These are phyloP conservation scores for Leuctra nigra DNA, from an alignment of 2,888 invertebrate genomes.

Conservation along the genomic window DNA sequence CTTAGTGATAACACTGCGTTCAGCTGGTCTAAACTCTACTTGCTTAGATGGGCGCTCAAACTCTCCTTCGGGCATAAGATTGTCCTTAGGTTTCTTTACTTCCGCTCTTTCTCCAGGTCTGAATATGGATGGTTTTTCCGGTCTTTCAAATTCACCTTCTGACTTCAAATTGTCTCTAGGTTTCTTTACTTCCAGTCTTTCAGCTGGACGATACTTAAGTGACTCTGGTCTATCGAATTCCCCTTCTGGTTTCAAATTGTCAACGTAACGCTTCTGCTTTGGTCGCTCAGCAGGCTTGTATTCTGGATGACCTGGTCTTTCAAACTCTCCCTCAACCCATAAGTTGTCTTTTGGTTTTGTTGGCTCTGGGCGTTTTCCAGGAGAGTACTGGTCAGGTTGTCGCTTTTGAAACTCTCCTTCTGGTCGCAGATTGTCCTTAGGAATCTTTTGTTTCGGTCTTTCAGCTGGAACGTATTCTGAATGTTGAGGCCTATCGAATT, in stretches of 20 bases:
- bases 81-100: constrained; percentile 30
- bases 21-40: constrained; percentile 46
- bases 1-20: constrained; percentile 52
- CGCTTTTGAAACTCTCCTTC: constrained; percentile 47
- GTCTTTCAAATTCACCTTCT: constrained; percentile 36
- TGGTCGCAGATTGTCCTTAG: constrained; percentile 44
- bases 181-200: constrained; percentile 37
- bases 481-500: constrained; percentile 25
- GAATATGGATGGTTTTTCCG: constrained; percentile 22
- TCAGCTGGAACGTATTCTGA: constrained; percentile 25
- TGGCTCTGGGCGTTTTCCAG: constrained; percentile 47
- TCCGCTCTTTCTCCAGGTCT: constrained; percentile 29
- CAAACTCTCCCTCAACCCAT: constrained; percentile 32
- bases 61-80: constrained; percentile 44
- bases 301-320: constrained; percentile 14
- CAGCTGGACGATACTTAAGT: constrained; percentile 35
- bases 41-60: constrained; percentile 38
- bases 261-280: constrained; percentile 38
- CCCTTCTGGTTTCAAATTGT: constrained; percentile 38
- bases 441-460: constrained; percentile 30
- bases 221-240: constrained; percentile 35
- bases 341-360: constrained; percentile 38
- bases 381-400: constrained; percentile 36
- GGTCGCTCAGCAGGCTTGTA: constrained; percentile 17
- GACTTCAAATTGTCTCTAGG: constrained; percentile 36